Conservation (phyloP, 1,140 invertebrate genomes). For the Gryllus bimaculatus region DNA sequence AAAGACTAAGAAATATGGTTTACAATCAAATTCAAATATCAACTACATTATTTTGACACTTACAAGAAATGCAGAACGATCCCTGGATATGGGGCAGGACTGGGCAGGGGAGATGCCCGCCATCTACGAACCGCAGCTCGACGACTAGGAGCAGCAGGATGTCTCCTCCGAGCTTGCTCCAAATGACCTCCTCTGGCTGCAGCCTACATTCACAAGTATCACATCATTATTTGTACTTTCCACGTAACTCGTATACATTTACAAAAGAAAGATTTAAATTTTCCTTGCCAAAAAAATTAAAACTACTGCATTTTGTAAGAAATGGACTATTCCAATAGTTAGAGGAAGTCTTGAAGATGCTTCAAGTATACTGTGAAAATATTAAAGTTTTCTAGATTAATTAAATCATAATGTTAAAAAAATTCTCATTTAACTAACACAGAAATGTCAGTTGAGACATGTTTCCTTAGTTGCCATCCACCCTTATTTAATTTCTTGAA, state of each 20-base stretch:
- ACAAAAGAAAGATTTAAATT: background rate
- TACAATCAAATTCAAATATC: background rate
- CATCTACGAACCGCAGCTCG: constrained; percentile 22
- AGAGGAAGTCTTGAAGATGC: background rate
- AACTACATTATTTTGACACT: constrained; percentile 31
- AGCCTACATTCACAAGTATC: constrained; percentile 10
- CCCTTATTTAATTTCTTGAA: too few relatives aligned
- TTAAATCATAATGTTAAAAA: background rate
- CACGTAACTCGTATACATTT: background rate
- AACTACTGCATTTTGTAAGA: background rate
- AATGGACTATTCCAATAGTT: background rate
- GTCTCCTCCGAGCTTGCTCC: constrained; percentile 20
- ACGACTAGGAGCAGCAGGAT: constrained; percentile 14
- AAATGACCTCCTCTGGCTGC: constrained; percentile 25
- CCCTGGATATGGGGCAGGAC: constrained; percentile 41
- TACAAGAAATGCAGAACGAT: constrained; percentile 74
- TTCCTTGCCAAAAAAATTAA: background rate
- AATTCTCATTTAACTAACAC: too few relatives aligned
- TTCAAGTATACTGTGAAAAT: background rate
- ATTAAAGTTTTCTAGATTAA: background rate
- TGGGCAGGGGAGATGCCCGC: constrained; percentile 29
- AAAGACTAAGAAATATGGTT: background rate
- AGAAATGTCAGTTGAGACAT: too few relatives aligned
- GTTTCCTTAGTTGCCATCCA: too few relatives aligned
- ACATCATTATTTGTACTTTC: background rate